A percentile compares a stretch with the other conserved stretches of the same genome.
These are phyloP conservation scores for Clupea harengus DNA, from an alignment of 2,113 vertebrate species.

Conservation along the genomic window DNA sequence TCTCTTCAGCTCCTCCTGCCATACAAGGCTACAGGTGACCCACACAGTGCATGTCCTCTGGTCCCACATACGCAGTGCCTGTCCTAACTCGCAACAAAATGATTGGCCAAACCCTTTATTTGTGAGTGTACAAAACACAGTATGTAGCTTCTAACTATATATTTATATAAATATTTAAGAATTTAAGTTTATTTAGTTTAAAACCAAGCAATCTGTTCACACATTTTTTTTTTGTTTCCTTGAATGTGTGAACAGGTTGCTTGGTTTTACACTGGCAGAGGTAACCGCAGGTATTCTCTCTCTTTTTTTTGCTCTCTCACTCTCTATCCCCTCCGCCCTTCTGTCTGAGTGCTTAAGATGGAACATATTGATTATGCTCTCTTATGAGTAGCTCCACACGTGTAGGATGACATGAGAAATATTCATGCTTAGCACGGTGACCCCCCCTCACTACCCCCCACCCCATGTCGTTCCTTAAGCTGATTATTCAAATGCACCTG, in stretches of 20 bases:
- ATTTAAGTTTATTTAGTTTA: too few relatives aligned
- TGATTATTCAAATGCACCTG: conserved; percentile 46
- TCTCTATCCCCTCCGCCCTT: neutral
- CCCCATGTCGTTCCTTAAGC: conserved; percentile 29
- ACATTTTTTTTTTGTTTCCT: neutral
- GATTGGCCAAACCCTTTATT: too few relatives aligned
- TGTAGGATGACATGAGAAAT: conserved; percentile 19
- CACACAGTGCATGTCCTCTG: too few relatives aligned
- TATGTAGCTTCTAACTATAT: too few relatives aligned
- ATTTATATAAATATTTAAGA: too few relatives aligned
- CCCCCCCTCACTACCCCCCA: neutral
- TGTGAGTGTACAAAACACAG: too few relatives aligned
- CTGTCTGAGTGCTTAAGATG: neutral
- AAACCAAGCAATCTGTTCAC: too few relatives aligned
- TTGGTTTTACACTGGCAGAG: neutral
- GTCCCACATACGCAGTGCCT: too few relatives aligned
- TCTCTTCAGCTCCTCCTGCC: too few relatives aligned
- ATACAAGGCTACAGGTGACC: too few relatives aligned
- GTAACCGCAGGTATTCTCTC: neutral
- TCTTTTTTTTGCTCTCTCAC: neutral
- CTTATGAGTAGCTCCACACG: neutral
- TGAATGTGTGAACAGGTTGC: neutral
- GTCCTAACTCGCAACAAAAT: too few relatives aligned
- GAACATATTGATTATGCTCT: neutral
- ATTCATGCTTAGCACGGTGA: conserved; percentile 31